phyloP scores from a whole-genome alignment of 2,113 vertebrate species.

The Agapornis roseicollis region DNA sequence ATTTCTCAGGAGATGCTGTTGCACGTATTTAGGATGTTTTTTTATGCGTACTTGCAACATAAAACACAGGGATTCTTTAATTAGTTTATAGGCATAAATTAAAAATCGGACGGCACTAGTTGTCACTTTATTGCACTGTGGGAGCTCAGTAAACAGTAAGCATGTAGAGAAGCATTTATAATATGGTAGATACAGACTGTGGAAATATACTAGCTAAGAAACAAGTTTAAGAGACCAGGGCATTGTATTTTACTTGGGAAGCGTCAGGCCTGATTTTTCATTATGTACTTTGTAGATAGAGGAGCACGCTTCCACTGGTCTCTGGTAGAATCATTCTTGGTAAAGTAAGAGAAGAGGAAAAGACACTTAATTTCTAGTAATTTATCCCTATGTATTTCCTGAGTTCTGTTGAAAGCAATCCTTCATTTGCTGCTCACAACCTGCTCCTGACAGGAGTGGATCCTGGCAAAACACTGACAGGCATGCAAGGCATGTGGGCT shows the following conservation, averaged over 20 bases:
- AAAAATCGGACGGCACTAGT: neutral
- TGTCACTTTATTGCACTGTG: neutral
- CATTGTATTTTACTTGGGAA: neutral
- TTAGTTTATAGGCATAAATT: constrained; percentile 24
- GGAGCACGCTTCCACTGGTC: neutral
- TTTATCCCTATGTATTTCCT: neutral
- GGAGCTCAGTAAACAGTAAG: neutral
- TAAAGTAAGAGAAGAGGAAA: neutral
- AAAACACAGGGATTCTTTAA: neutral
- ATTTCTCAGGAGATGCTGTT: constrained; percentile 53
- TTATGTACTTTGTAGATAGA: neutral
- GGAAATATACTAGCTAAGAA: neutral
- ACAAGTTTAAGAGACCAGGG: neutral
- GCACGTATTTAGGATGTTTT: neutral
- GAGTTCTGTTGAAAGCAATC: neutral
- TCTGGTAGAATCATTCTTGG: neutral
- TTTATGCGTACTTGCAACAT: neutral
- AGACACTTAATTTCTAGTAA: neutral
- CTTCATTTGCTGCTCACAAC: neutral
- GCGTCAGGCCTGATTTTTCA: neutral
- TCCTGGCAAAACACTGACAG: neutral
- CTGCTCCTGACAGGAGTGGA: neutral
- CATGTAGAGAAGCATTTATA: neutral
- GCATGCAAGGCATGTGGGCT: rapidly evolving
- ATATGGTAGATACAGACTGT: neutral